Conservation (phyloP, 2,113 vertebrate species). For the Panthera uncia region DNA sequence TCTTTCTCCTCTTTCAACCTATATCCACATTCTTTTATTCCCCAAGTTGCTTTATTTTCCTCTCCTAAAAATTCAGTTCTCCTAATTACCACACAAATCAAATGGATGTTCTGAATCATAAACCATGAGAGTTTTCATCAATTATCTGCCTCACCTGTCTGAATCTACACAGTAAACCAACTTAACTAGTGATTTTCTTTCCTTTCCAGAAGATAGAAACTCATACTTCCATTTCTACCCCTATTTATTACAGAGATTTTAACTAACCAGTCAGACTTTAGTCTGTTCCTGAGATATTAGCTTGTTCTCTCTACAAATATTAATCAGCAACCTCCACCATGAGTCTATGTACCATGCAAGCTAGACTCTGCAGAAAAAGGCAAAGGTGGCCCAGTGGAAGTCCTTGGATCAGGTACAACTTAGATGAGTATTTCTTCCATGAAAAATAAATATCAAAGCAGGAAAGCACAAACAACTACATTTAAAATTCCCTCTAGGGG, state of each 20-base stretch:
- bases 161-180: not conserved
- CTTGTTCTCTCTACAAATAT: not conserved
- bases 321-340: not conserved
- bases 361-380: not conserved
- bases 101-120: not conserved
- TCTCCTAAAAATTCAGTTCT: not conserved
- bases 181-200: not conserved
- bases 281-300: not conserved
- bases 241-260: not conserved
- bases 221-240: not conserved
- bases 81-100: slow-evolving; percentile 16
- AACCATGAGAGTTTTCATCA: not conserved
- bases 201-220: not conserved
- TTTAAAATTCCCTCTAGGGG: not conserved
- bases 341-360: not conserved
- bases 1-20: slow-evolving; percentile 9
- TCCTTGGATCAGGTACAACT: not conserved
- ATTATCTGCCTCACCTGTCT: not conserved
- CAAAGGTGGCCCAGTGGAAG: not conserved
- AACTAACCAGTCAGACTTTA: not conserved
- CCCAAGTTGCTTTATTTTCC: not conserved
- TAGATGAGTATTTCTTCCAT: not conserved
- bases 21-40: not conserved
- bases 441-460: not conserved
- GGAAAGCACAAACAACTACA: not conserved